Percentiles rank a stretch among this genome's conserved stretches.
These are phyloP conservation scores for Drepana falcataria DNA, from an alignment of 2,888 invertebrate genomes.

Conservation along the genomic window DNA sequence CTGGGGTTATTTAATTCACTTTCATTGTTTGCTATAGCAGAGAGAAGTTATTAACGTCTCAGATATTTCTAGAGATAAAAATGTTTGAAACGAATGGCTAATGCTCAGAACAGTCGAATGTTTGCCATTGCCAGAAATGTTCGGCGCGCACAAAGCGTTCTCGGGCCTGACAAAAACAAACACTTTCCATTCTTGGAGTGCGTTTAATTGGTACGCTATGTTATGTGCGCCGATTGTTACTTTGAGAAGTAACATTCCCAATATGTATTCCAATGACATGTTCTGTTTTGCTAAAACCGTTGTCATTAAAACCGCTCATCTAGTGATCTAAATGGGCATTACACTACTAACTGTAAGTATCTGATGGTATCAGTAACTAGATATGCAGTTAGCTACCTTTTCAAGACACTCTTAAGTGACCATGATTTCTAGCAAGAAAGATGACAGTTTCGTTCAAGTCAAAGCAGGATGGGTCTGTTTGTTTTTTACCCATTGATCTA, in stretches of 20 bases:
- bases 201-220: constrained; percentile 53
- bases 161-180: constrained; percentile 52
- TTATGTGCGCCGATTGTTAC: constrained; percentile 23
- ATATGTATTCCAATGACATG: neutral
- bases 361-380: constrained; percentile 2
- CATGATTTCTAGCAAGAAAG: constrained; percentile 27
- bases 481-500: constrained; percentile 58
- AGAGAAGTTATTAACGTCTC: constrained; percentile 26
- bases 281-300: neutral
- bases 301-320: neutral
- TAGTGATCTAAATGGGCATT: neutral
- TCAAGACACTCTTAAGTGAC: constrained; percentile 19
- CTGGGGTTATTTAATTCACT: neutral
- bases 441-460: constrained; percentile 20
- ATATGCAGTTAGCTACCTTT: constrained; percentile 15
- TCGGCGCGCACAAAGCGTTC: constrained; percentile 60
- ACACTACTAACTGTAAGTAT: neutral
- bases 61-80: constrained; percentile 45
- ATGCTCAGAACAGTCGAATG: constrained; percentile 46
- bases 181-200: constrained; percentile 46
- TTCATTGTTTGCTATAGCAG: neutral
- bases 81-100: constrained; percentile 46
- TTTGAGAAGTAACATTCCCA: constrained; percentile 2
- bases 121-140: constrained; percentile 51
- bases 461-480: constrained; percentile 43